Conservation (phyloP, 2,113 vertebrate genomes). For the Lasiurus borealis region DNA sequence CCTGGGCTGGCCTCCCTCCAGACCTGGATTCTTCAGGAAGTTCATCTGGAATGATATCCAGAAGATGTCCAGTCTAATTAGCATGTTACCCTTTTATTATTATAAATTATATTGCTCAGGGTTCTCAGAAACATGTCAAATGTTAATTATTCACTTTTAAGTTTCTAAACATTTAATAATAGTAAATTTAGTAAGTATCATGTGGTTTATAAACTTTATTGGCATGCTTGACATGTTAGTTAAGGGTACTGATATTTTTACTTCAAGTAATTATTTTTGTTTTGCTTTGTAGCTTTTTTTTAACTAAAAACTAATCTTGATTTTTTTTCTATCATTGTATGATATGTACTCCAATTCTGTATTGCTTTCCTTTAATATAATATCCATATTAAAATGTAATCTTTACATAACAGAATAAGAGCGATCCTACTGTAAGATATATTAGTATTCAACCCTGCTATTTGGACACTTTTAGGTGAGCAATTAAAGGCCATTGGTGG, state of each 20-base stretch:
- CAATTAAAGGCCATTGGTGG: neutral
- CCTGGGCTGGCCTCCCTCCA: too few relatives aligned
- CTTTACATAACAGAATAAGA: neutral
- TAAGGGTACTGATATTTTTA: neutral
- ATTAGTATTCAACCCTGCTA: neutral
- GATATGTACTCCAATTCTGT: neutral
- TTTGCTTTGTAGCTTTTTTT: neutral
- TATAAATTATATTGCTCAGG: neutral
- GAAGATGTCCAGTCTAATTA: too few relatives aligned
- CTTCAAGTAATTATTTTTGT: neutral
- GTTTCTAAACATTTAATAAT: neutral
- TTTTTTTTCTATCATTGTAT: neutral
- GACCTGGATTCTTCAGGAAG: too few relatives aligned
- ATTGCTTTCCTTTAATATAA: neutral
- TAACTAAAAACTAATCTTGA: constrained; percentile 37
- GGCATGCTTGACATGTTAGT: neutral
- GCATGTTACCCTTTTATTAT: too few relatives aligned
- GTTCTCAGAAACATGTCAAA: constrained; percentile 35
- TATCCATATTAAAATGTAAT: neutral
- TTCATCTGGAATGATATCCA: too few relatives aligned
- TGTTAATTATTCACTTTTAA: neutral
- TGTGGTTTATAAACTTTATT: constrained; percentile 1
- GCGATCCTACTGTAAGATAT: neutral
- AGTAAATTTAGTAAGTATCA: neutral
- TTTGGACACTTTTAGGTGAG: neutral